Evolutionary conservation across 2,797 vertebrate genomes (phyloP), one percentile per base, ranked within the genome.

Genomic region (Lophius americanus): DNA sequence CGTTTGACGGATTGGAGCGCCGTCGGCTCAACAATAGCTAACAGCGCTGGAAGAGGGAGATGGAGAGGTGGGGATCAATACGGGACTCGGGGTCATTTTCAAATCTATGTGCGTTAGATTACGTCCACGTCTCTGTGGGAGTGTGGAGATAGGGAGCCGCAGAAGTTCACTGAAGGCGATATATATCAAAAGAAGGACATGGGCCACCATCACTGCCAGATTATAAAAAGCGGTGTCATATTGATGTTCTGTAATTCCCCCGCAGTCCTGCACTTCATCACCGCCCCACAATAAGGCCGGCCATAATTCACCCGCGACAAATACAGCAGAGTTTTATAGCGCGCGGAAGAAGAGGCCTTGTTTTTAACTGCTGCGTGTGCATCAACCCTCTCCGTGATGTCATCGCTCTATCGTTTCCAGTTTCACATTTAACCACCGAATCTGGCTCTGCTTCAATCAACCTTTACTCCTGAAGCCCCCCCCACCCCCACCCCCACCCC

Each of bases 11-110:
- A 60, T 13, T 46, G 39, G 7, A 39, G 36, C 12, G 3, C 52
- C 63, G 57, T 80, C 61, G 64, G 41, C 38, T 39, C 43, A 64
- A 58, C 63, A 53, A 57, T 46, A 69, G 35, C 65, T 4, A 64
- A 64, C 51, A 60, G 66, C 38, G 33, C 71, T 36, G 52, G 54
- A 55, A 42, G 43, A 75, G 39, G 52, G 54, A 55, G 42, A 70
- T 11, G 46, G 4, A 6, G 49, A 37, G 13, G 46, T 53, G 42
- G 23, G 47, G 52, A 72, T 75, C 64, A 62, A 57, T 62, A 59
- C 44, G 14, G 51, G 58, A 52, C 35, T 41, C 14, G 13, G 59
- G 64, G 35, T 69, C 58, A 56, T 53, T 68, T 65, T 55, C 13
- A 49, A 32, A 67, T 52, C 49, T 50, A 59, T 66, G 55, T 66